Evolutionary conservation across 1,140 invertebrate species (phyloP), one percentile per base, ranked within the genome.

Genomic region (Drosophila triauraria): DNA sequence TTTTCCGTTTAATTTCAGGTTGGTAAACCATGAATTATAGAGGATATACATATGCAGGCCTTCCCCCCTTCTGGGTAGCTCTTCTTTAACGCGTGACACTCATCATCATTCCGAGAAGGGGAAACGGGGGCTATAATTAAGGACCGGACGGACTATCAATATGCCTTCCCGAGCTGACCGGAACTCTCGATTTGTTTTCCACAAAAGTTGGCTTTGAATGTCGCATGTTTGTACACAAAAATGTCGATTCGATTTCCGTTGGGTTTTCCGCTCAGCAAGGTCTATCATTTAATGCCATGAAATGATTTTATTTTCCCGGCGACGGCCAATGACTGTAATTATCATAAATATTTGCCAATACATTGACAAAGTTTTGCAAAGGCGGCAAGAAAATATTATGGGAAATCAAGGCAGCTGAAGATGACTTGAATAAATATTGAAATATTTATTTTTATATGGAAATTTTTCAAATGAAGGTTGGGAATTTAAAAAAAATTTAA

Each of bases 201-300:
- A 84, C 74, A 88, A 90, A 56, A 84, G 84, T 90, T 90, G 72
- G 81, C 68, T 88, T 90, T 84, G 85, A 72, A 65, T 84, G 85
- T 90, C 84, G 78, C 84, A 88, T 88, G 84, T 88, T 88, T 88
- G 84, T 88, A 88, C 85, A 88, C 84, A 40, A 56, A 88, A 43
- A 78, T 42, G 69, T 62, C 57, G 56, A 77, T 77, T 69, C 63
- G 62, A 68, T 77, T 57, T 74, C 65, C 63, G 40, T 71, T 76
- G 71, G 56, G 10, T 27, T 23, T 50, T 35, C 12, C 30, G 12
- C 15, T 27, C n/a, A n/a, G 38, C n/a, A 23, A 58, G 23, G 67
- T 58, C 83, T 53, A 61, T 62, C 51, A 62, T 44, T 57, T 77
- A 70, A 56, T 23, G 32, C 30, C 59, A 53, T 43, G 47, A 68